Evolutionary conservation across 1,140 invertebrate genomes (phyloP), one percentile per base, ranked within the genome.

Genomic region (Megathymus violae): DNA sequence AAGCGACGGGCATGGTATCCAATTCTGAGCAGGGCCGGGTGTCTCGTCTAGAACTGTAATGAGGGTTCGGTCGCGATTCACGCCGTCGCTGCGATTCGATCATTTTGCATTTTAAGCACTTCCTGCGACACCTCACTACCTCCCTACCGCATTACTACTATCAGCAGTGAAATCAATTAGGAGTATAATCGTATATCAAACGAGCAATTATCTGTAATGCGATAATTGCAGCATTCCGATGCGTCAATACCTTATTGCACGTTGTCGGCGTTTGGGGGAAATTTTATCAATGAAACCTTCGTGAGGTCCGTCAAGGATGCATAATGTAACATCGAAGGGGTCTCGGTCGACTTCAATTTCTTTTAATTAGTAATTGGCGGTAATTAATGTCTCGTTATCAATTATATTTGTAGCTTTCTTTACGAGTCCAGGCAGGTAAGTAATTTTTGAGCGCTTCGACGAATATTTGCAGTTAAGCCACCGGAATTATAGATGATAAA

Each of bases 151-250:
- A 61, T 48, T 61, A 14, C n/a, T 17, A 61, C 44, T 31, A 46
- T 59, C 62, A n/a, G 15, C 43, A 31, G 62, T 34, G 13, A 46
- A 38, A 63, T 40, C 62, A 63, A 63, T 63, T 63, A 63, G 62
- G 31, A 43, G 1, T 31, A 16, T 63, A 48, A 60, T 63, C 62
- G 43, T 47, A 63, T 47, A 63, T 63, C 62, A 63, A 63, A 63
- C 14, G 27, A 11, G 11, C 50, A 54, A 54, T 54, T 54, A 54
- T 11, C 11, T 11, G 17, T 54, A 54, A 54, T 54, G 17, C 50
- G 50, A 36, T 54, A 54, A 54, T 54, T 54, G 59, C n/a, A 10
- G 47, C 40, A n/a, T 62, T 25, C 46, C 40, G 36, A 36, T 44
- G 43, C 38, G 25, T 15, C 41, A 27, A 52, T 36, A 56, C 50